These are phyloP conservation scores for Zelleria hepariella DNA, from an alignment of 2,888 invertebrate genomes.

Conservation along the genomic window DNA sequence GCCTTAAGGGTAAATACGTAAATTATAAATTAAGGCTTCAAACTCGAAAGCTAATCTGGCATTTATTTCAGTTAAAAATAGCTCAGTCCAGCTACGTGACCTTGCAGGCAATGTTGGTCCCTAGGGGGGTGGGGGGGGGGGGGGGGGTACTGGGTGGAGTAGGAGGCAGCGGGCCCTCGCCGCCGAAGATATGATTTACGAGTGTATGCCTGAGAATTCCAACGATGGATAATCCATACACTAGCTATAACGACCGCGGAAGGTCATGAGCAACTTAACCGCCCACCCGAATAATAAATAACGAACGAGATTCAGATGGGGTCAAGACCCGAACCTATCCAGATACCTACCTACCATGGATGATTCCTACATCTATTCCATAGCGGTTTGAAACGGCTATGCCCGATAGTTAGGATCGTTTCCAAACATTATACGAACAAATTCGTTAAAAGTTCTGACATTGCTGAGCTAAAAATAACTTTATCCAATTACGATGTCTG, in stretches of 20 bases:
- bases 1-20: background rate
- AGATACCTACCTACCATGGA: too few species aligned
- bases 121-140: background rate
- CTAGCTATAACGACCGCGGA: background rate
- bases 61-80: conserved; percentile 5
- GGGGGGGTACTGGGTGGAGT: background rate
- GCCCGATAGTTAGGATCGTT: background rate
- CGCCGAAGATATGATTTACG: conserved; percentile 36
- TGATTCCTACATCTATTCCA: too few species aligned
- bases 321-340: too few species aligned
- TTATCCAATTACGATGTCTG: conserved; percentile 3
- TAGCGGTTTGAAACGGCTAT: too few species aligned
- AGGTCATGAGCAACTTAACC: background rate
- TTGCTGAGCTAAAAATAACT: background rate
- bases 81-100: background rate
- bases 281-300: background rate
- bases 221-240: conserved; percentile 10
- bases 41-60: background rate
- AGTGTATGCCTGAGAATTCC: conserved; percentile 29
- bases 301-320: too few species aligned
- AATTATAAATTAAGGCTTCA: background rate
- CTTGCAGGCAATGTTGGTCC: background rate
- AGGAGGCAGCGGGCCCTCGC: background rate
- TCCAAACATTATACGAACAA: background rate
- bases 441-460: background rate